Conservation (phyloP, 2,113 vertebrate species). For the Scatophagus argus region DNA sequence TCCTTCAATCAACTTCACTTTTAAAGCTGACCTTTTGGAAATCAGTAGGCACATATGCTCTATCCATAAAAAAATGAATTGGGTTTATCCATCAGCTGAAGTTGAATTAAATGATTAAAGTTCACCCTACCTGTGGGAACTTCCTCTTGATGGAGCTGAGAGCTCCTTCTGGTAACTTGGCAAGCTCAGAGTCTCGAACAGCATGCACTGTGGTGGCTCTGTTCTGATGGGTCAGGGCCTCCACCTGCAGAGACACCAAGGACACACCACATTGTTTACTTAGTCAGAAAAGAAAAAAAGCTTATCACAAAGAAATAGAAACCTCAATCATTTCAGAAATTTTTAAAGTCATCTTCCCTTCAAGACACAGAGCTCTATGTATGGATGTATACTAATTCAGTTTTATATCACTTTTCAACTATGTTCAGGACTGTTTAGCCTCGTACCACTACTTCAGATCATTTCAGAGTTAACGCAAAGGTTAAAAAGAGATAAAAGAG, state of each 20-base stretch:
- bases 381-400: neutral
- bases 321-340: neutral
- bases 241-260: conserved; percentile 85
- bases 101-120: neutral
- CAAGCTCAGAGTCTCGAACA: conserved; percentile 93
- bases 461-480: neutral
- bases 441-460: neutral
- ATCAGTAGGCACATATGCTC: neutral
- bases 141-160: conserved; percentile 95
- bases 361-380: neutral
- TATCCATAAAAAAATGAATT: neutral
- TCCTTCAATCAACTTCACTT: neutral
- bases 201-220: conserved; percentile 95
- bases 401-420: neutral
- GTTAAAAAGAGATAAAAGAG: neutral
- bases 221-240: conserved; percentile 93
- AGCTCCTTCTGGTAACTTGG: conserved; percentile 95
- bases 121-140: conserved; percentile 89
- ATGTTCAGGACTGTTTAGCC: neutral
- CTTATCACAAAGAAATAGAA: neutral
- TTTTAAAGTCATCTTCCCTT: too few species aligned
- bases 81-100: neutral
- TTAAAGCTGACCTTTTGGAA: neutral
- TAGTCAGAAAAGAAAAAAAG: neutral
- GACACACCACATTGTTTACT: conserved; percentile 1